Conservation (phyloP, 23 tunicate genomes). For the Trididemnum clinides region DNA sequence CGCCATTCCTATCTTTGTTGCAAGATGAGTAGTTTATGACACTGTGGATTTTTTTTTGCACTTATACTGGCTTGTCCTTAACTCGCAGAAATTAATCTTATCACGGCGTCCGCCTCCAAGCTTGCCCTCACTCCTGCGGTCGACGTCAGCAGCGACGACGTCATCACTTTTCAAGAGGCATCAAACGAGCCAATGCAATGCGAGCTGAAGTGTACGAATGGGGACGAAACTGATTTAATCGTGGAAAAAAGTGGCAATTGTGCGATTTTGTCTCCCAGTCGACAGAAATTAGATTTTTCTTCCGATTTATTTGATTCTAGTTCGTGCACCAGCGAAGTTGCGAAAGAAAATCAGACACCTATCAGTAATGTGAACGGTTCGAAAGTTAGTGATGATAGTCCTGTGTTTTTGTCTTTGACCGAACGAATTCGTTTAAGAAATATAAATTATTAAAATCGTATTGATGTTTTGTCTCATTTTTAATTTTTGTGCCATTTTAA, state of each 20-base stretch:
- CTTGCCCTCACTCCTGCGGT: background rate
- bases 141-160: background rate
- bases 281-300: background rate
- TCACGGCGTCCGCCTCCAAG: background rate
- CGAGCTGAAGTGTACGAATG: background rate
- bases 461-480: too few relatives aligned
- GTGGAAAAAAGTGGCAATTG: background rate
- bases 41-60: too few relatives aligned
- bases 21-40: too few relatives aligned
- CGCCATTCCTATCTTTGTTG: too few relatives aligned
- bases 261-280: background rate
- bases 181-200: background rate
- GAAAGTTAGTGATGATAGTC: slow-evolving; percentile 14
- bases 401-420: slow-evolving; percentile 44
- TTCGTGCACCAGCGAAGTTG: background rate
- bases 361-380: background rate
- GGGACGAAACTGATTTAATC: background rate
- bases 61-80: too few relatives aligned
- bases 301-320: background rate
- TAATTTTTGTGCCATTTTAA: too few relatives aligned
- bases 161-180: too few relatives aligned
- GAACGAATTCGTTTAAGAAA: slow-evolving; percentile 43
- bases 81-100: background rate
- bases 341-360: background rate
- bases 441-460: background rate